A percentile compares a stretch with the other conserved stretches of the same genome.
These are phyloP conservation scores for Blastobasis lacticolella DNA, from an alignment of 2,888 invertebrate genomes.

Conservation along the genomic window DNA sequence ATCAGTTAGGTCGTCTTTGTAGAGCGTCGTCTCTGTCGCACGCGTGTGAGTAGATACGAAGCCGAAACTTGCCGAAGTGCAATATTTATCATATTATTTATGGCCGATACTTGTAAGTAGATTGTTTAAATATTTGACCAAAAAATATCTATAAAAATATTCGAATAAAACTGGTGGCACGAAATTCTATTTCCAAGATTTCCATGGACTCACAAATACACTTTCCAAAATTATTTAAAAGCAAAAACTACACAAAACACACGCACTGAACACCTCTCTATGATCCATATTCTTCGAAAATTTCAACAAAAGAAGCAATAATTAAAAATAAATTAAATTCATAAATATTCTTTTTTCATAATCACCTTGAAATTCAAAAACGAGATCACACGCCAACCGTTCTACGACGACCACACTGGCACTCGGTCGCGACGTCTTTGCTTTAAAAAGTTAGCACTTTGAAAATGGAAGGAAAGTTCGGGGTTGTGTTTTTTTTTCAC, in stretches of 20 bases:
- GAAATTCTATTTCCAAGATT: too few species aligned
- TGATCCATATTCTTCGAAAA: slow-evolving; percentile 16
- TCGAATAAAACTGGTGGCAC: too few species aligned
- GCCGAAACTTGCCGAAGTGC: too few species aligned
- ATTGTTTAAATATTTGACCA: too few species aligned
- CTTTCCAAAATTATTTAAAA: background rate
- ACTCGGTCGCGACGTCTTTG: slow-evolving; percentile 65
- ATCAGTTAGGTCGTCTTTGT: too few species aligned
- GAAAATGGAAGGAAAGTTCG: slow-evolving; percentile 19
- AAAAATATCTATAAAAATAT: too few species aligned
- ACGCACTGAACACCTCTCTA: slow-evolving; percentile 12
- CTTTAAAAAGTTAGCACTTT: slow-evolving; percentile 26
- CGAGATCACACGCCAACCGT: slow-evolving; percentile 65
- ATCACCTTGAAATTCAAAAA: slow-evolving; percentile 66
- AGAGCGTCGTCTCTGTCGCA: too few species aligned
- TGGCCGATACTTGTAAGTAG: too few species aligned
- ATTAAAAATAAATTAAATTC: slow-evolving; percentile 19
- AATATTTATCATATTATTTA: too few species aligned
- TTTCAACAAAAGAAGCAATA: too few species aligned
- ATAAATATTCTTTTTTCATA: background rate
- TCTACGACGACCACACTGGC: slow-evolving; percentile 64
- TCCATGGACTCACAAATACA: too few species aligned
- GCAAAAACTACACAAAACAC: slow-evolving; percentile 20
- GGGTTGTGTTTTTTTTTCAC: slow-evolving; percentile 17
- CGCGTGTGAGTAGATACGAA: too few species aligned